These are phyloP conservation scores for Rhodeus uyekii DNA, from an alignment of 2,797 vertebrate genomes.

Conservation along the genomic window DNA sequence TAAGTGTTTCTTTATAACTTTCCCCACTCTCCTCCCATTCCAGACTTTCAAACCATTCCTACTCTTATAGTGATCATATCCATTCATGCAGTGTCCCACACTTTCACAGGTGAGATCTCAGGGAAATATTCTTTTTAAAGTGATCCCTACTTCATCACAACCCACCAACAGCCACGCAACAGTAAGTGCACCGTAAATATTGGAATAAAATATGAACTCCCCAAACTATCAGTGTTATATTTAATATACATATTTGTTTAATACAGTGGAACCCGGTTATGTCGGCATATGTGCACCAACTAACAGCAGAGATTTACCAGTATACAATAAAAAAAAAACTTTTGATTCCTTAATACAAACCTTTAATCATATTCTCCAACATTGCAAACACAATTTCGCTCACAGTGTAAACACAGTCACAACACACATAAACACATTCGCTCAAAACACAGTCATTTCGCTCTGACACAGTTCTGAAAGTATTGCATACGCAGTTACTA, in stretches of 20 bases:
- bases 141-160: conserved; percentile 84
- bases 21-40: background rate
- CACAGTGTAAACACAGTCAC: too few species aligned
- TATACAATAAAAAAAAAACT: too few species aligned
- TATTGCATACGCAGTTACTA: too few species aligned
- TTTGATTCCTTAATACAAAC: too few species aligned
- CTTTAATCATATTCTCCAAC: too few species aligned
- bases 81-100: background rate
- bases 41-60: background rate
- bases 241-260: background rate
- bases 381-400: too few species aligned
- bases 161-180: conserved; percentile 75
- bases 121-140: conserved; percentile 89
- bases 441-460: too few species aligned
- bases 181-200: conserved; percentile 72
- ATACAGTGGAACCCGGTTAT: too few species aligned
- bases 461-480: too few species aligned
- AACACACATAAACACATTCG: too few species aligned
- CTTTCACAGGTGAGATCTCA: conserved; percentile 79
- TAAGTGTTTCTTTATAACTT: background rate
- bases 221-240: background rate
- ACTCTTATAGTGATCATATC: background rate
- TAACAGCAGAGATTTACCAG: too few species aligned
- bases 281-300: too few species aligned
- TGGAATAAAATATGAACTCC: background rate